Conservation (phyloP, 2,113 vertebrate species). For the Syrrhaptes paradoxus region DNA sequence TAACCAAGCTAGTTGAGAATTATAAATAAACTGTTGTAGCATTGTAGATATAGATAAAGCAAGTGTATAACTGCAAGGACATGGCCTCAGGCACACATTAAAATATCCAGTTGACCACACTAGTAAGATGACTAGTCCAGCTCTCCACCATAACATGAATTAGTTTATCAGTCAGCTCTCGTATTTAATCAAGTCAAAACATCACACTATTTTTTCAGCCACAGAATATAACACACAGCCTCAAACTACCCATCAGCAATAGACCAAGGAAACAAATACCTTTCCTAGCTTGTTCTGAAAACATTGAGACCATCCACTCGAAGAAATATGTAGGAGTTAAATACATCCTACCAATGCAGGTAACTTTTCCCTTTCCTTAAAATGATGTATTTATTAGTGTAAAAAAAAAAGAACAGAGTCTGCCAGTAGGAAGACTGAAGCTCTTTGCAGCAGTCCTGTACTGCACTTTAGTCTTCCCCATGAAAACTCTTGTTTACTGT, state of each 20-base stretch:
- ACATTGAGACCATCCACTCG: not conserved
- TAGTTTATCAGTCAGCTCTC: constrained; percentile 52
- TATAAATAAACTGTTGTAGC: not conserved
- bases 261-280: not conserved
- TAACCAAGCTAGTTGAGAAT: constrained; percentile 20
- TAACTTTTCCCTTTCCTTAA: not conserved
- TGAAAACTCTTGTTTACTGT: not conserved
- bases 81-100: not conserved
- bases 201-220: not conserved
- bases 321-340: not conserved
- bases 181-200: constrained; percentile 53
- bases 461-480: not conserved
- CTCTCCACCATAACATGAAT: not conserved
- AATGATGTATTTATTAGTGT: not conserved
- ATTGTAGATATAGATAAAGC: not conserved
- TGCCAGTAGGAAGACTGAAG: not conserved
- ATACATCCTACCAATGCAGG: not conserved
- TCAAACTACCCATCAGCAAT: not conserved
- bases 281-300: not conserved
- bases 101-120: constrained; percentile 8
- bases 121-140: not conserved
- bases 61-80: constrained; percentile 18
- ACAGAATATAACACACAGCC: not conserved
- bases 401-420: not conserved
- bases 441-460: not conserved